Percentiles rank a stretch among this genome's conserved stretches.
These are phyloP conservation scores for Brachionus manjavacas DNA, from an alignment of 1,140 invertebrate genomes.

Conservation along the genomic window DNA sequence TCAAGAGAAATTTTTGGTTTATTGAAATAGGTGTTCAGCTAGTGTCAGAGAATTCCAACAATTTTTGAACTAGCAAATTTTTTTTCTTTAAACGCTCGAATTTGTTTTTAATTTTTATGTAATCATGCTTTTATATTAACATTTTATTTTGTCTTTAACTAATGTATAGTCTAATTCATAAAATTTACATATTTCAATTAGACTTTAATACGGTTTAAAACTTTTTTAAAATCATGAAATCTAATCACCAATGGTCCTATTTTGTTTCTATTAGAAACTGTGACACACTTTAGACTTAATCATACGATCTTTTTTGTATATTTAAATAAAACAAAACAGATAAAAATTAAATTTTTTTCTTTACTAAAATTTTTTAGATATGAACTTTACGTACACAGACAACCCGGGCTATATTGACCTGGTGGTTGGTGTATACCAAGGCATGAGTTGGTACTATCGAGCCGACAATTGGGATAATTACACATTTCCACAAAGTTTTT, in stretches of 20 bases:
- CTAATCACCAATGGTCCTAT: neutral
- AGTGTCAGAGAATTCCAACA: neutral
- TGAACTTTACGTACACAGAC: constrained; percentile 31
- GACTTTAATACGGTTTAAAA: neutral
- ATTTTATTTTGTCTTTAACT: neutral
- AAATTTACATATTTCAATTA: neutral
- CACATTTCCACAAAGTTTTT: constrained; percentile 25
- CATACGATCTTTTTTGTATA: neutral
- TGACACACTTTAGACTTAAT: neutral
- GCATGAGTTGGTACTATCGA: constrained; percentile 27
- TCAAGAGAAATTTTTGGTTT: neutral
- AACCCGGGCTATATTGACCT: constrained; percentile 38
- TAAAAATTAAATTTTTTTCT: neutral
- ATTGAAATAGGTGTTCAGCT: neutral
- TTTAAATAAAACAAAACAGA: neutral
- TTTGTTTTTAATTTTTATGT: neutral
- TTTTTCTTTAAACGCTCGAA: neutral
- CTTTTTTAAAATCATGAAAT: neutral
- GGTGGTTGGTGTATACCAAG: constrained; percentile 23
- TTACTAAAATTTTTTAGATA: neutral
- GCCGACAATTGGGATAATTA: constrained; percentile 24
- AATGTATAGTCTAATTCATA: neutral
- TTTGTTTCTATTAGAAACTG: neutral
- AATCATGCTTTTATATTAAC: neutral
- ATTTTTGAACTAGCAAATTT: neutral